Base-by-base conservation (phyloP, 2,113 vertebrate species). In the Pseudorhombus dupliciocellatus region DNA sequence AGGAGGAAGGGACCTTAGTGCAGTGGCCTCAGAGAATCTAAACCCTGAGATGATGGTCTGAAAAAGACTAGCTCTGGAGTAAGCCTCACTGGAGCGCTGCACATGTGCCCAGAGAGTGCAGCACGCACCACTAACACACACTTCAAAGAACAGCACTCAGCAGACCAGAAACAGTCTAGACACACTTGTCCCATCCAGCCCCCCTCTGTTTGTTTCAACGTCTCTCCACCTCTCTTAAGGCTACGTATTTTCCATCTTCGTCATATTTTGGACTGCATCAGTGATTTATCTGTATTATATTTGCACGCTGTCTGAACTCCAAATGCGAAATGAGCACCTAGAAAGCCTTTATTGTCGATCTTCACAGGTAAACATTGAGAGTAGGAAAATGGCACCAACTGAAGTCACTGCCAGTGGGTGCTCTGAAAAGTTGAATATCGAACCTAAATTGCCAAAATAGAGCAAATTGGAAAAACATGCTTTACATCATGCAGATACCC, bases 91-190 rank as follows among this genome's bases (percentile, higher is more conserved):
- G 66, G 81, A 88, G 76, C 71, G 40, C 42, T 30, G 73, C 62
- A 79, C 87, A 90, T 80, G 86, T 79, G 88, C 84, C 66, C 71
- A 2, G 60, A 80, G 72, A 80, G 83, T 48, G 70, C 67, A 72
- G 84, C 75, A 81, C 64, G 74, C 83, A 85, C 76, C 67, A 34
- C 76, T 22, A 69, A 79, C 52, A 3, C 57, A 40, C 67, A 87
- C 88, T 84, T 91, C 86, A 89, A 90, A 91, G 85, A 44, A 70
- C 55, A 44, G 52, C 67, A 87, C 73, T 78, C 63, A 71, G 84
- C 83, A 84, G 84, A 85, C 79, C 53, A 77, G 75, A 70, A 86
- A 75, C 77, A 59, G 87, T 91, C 90, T 85, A 86, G 89, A 90
- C 90, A 86, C 55, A 77, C 71, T 86, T 75, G 68, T 77, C 79